Evolutionary conservation across 1,140 invertebrate species (phyloP).

Genomic region (Diachasma alloeum): DNA sequence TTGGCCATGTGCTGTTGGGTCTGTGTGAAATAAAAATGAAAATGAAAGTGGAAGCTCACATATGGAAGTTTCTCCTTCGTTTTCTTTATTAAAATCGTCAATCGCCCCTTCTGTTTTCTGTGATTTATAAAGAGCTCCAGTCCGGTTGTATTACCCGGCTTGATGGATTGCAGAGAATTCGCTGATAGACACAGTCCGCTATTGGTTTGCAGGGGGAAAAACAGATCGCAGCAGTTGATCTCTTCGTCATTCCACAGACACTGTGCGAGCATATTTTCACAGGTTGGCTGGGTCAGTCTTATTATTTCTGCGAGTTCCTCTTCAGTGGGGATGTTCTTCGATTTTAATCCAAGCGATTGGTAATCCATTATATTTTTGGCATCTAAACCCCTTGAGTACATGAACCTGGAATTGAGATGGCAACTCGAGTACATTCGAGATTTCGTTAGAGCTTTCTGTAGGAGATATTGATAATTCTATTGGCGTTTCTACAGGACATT

Average conservation of each 20-base stretch:
- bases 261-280: constrained; percentile 31
- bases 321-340: too few relatives aligned
- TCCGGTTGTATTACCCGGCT: background rate
- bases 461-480: too few relatives aligned
- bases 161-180: constrained; percentile 31
- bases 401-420: too few relatives aligned
- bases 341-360: too few relatives aligned
- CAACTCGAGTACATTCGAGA: too few relatives aligned
- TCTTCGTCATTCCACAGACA: constrained; percentile 37
- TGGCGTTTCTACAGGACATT: too few relatives aligned
- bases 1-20: too few relatives aligned
- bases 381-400: too few relatives aligned
- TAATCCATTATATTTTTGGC: too few relatives aligned
- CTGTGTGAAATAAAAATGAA: too few relatives aligned
- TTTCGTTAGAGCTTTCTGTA: too few relatives aligned
- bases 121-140: constrained; percentile 2
- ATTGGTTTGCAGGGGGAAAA: constrained; percentile 24
- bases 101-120: background rate
- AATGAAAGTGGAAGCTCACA: too few relatives aligned
- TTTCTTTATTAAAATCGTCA: background rate
- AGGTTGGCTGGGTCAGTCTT: constrained; percentile 33
- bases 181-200: constrained; percentile 40
- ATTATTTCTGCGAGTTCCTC: background rate
- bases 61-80: background rate
- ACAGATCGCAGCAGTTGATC: constrained; percentile 43